A percentile compares a stretch with the other conserved stretches of the same genome.
phyloP scores from a whole-genome alignment of 2,113 vertebrate genomes.

The Stigmatopora argus region DNA sequence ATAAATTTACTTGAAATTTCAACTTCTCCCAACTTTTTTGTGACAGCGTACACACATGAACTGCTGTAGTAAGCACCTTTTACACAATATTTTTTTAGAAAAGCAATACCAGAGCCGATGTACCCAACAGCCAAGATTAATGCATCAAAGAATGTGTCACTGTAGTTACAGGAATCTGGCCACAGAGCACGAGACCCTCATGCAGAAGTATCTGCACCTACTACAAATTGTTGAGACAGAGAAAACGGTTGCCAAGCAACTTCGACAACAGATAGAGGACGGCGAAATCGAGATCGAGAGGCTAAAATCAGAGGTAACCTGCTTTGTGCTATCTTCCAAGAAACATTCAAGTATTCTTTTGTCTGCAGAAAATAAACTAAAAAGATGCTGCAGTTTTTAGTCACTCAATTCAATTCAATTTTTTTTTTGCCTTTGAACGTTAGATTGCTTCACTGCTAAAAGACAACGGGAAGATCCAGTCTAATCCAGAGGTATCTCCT shows the following conservation, averaged over 20 bases:
- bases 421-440: slow-evolving; percentile 15
- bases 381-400: too few relatives aligned
- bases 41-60: too few relatives aligned
- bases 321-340: slow-evolving; percentile 16
- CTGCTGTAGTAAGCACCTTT: background rate
- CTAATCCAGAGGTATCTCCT: slow-evolving; percentile 72
- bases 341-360: background rate
- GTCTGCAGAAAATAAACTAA: background rate
- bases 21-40: too few relatives aligned
- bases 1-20: too few relatives aligned
- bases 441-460: slow-evolving; percentile 87
- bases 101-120: background rate
- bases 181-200: slow-evolving; percentile 92
- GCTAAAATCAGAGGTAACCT: slow-evolving; percentile 91
- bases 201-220: slow-evolving; percentile 98
- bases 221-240: slow-evolving; percentile 97
- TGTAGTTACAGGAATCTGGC: slow-evolving; percentile 92
- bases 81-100: background rate
- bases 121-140: slow-evolving; percentile 1
- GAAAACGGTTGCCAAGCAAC: slow-evolving; percentile 97
- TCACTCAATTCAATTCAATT: too few relatives aligned
- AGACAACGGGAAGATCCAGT: slow-evolving; percentile 90
- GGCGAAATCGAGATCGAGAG: slow-evolving; percentile 96
- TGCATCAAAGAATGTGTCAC: slow-evolving; percentile 33
- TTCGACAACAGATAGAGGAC: slow-evolving; percentile 96